Evolutionary conservation across 2,113 vertebrate genomes (phyloP).

Genomic region (Engraulis encrasicolus): DNA sequence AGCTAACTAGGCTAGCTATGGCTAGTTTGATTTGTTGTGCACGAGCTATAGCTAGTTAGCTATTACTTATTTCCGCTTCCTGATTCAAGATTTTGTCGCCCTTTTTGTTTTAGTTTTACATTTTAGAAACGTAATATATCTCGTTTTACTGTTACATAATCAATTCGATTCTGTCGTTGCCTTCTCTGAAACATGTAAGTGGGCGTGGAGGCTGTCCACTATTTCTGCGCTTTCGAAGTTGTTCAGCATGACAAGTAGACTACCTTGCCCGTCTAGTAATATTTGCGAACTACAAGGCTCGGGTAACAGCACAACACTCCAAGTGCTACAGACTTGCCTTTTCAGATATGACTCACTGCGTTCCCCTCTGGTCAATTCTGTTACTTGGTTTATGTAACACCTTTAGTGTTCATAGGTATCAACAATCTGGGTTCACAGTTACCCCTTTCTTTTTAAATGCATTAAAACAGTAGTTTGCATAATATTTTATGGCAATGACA

Average conservation of each 20-base stretch:
- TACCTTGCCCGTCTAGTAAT: constrained; percentile 30
- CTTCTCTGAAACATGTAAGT: constrained; percentile 21
- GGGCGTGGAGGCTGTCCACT: constrained; percentile 55
- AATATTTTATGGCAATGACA: background rate
- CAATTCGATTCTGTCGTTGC: background rate
- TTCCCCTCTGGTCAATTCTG: background rate
- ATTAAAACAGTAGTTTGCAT: background rate
- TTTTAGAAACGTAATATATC: background rate
- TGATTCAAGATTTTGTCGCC: background rate
- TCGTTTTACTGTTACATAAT: background rate
- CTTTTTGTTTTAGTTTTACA: background rate
- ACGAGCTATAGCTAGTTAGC: background rate
- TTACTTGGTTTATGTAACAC: background rate
- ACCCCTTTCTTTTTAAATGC: background rate
- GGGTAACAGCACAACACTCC: background rate
- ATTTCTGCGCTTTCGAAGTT: constrained; percentile 50
- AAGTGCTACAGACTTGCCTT: background rate
- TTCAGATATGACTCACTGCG: background rate
- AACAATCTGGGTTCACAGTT: background rate
- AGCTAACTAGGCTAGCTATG: background rate
- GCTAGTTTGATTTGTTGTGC: background rate
- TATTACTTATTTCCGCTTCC: constrained; percentile 16
- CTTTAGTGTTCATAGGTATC: background rate
- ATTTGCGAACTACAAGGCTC: constrained; percentile 17
- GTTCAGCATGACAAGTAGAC: constrained; percentile 53